A percentile compares a stretch with the other conserved stretches of the same genome.
phyloP scores from a whole-genome alignment of 2,113 vertebrate genomes.

The Periophthalmus modestus region DNA sequence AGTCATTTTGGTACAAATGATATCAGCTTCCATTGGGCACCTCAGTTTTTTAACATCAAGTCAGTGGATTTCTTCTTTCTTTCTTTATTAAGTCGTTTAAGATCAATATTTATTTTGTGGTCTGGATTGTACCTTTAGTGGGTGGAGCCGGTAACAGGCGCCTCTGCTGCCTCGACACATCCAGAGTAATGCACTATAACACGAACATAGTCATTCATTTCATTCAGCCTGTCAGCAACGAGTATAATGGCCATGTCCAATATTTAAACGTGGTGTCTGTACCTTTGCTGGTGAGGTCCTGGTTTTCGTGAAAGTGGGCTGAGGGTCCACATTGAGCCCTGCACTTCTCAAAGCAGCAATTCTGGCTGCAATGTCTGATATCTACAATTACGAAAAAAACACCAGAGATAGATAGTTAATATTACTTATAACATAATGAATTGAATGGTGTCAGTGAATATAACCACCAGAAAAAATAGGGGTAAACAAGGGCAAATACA shows the following conservation, averaged over 20 bases:
- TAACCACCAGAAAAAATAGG: too few relatives aligned
- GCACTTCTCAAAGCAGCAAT: slow-evolving; percentile 92
- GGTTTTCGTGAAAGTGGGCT: slow-evolving; percentile 76
- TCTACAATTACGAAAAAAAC: slow-evolving; percentile 68
- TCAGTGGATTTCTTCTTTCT: too few relatives aligned
- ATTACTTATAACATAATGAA: too few relatives aligned
- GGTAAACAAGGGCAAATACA: too few relatives aligned
- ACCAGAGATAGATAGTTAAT: too few relatives aligned
- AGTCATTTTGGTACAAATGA: too few relatives aligned
- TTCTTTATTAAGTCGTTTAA: too few relatives aligned
- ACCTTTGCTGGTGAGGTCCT: slow-evolving; percentile 56
- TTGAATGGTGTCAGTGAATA: too few relatives aligned
- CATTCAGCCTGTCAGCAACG: not conserved
- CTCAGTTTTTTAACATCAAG: too few relatives aligned
- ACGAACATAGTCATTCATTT: slow-evolving; percentile 5
- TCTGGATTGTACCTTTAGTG: slow-evolving; percentile 73
- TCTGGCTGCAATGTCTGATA: slow-evolving; percentile 91
- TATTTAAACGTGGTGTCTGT: not conserved
- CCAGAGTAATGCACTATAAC: slow-evolving; percentile 86
- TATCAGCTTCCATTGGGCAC: too few relatives aligned
- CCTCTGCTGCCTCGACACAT: slow-evolving; percentile 87
- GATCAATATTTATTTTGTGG: not conserved
- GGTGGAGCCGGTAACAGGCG: slow-evolving; percentile 90
- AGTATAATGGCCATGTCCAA: not conserved
- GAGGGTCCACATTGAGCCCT: slow-evolving; percentile 92